Evolutionary conservation across 2,113 vertebrate species (phyloP), one percentile per base, ranked within the genome.

Genomic region (Solea solea): DNA sequence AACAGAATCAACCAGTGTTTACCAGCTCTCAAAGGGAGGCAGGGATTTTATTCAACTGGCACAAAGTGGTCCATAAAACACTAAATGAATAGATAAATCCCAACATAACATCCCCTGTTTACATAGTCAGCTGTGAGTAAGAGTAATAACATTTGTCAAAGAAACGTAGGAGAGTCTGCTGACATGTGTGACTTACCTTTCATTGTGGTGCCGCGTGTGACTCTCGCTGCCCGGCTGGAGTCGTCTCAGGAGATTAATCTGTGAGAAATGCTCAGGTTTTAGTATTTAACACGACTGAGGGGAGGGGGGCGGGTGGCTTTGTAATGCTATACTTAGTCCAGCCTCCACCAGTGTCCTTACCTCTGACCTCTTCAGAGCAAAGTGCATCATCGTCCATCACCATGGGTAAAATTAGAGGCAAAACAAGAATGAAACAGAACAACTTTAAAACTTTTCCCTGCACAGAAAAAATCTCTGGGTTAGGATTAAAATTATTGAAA

Each of bases 271-370:
- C 73, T 78, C 55, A 70, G 10, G 85, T 88, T 92, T 89, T 92
- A 90, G 90, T 95, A 94, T 94, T 94, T 95, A 93, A 95, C 92
- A 73, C 62, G 73, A 78, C 55, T 4, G 50, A 14, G 74, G 53
- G 56, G 83, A 86, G 90, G 72, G 88, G 90, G 85, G 70, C 87
- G 90, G 85, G 92, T 81, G 0, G 86, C 84, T 71, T 85, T 91
- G 94, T 93, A 95, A 95, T 91, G 93, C 93, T 94, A 95, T 93
- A 95, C 95, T 93, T 86, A 76, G 91, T 80, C 65, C 94, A 76
- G 89, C 95, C 95, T 94, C 95, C 93, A 9, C 50, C 42, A 2
- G n/a, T 16, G 2, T 69, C 45, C 64, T 21, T 90, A 86, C 88
- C 45, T 90, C 76, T 54, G 69, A 78, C 59, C 59, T 11, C 59